Conservation (phyloP, 2,888 invertebrate genomes). For the Oeneis ivallda region DNA sequence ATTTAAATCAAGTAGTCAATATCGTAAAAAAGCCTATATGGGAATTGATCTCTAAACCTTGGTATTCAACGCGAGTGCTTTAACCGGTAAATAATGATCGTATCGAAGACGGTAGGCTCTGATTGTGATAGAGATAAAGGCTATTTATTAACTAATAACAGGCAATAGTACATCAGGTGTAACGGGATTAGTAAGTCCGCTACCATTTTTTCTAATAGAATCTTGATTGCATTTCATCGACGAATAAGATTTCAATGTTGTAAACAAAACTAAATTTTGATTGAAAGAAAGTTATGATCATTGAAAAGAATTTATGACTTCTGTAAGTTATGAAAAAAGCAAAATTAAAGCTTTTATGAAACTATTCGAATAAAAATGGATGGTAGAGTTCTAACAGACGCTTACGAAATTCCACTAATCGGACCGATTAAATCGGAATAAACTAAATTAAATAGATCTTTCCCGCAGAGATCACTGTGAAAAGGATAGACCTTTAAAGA, state of each 20-base stretch:
- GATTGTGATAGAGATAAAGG: conserved; percentile 23
- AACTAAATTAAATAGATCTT: too few relatives aligned
- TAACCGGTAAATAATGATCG: conserved; percentile 15
- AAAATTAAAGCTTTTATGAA: too few relatives aligned
- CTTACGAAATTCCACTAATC: too few relatives aligned
- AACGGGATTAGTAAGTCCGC: conserved; percentile 2
- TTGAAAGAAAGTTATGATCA: background rate
- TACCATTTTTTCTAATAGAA: conserved; percentile 1
- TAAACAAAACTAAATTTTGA: conserved; percentile 3
- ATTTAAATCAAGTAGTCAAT: background rate
- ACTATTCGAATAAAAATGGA: too few relatives aligned
- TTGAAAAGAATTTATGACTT: background rate
- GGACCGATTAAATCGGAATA: too few relatives aligned
- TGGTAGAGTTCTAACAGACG: too few relatives aligned
- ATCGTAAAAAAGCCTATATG: background rate
- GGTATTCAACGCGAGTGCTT: background rate
- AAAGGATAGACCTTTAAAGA: too few relatives aligned
- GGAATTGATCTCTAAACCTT: background rate
- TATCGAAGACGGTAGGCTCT: conserved; percentile 14
- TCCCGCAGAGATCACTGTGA: too few relatives aligned
- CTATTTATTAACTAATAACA: conserved; percentile 10
- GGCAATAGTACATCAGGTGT: conserved; percentile 1
- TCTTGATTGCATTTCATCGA: background rate
- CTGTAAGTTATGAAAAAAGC: background rate
- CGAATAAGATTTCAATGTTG: conserved; percentile 1